Base-by-base conservation (phyloP, 1,140 invertebrate species). In the Lutraria rhynchaena region DNA sequence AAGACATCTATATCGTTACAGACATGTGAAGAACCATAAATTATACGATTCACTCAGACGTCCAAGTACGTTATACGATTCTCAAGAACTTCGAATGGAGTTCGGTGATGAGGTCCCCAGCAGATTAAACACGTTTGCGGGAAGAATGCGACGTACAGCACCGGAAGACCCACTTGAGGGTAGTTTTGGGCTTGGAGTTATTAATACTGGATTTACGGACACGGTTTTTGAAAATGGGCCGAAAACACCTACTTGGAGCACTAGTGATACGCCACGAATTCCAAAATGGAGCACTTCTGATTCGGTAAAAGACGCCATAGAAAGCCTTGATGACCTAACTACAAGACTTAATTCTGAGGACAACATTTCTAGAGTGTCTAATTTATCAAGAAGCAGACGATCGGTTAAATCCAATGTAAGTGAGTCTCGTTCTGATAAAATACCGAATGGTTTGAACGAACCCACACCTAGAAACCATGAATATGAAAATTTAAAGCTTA, bases 301-400 rank as follows among this genome's bases (percentile, higher is more conserved):
- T 37, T 80, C 76, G 5, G 22, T 80, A 24, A 69, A 80, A 60
- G 76, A 80, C 29, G 76, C 76, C 7, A 80, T 80, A 33, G 76
- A 35, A 33, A 80, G 76, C 44, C 53, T 80, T 37, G 76, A 80
- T 5, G 76, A 69, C 11, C 29, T 80, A 22, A 67, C 76, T 1
- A 24, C 29, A n/a, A 51, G 76, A 22, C 29, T 80, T 15, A 80
- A 80, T 49, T 37, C 63, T 7, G 76, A 80, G 29, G 76, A 80
- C 41, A 80, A 58, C 31, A 80, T 80, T 27, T 80, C 76, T 1
- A 41, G 76, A 29, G 76, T 80, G 15, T 65, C 76, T 13, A 70
- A 46, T 44, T 37, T 80, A 29, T 80, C 76, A 19, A 44, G 61
- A 15, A 22, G 46, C 24, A n/a, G 63, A 58, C 19, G 51, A 33